phyloP scores from a whole-genome alignment of 2,888 invertebrate genomes.

The Drosophila greeni region DNA sequence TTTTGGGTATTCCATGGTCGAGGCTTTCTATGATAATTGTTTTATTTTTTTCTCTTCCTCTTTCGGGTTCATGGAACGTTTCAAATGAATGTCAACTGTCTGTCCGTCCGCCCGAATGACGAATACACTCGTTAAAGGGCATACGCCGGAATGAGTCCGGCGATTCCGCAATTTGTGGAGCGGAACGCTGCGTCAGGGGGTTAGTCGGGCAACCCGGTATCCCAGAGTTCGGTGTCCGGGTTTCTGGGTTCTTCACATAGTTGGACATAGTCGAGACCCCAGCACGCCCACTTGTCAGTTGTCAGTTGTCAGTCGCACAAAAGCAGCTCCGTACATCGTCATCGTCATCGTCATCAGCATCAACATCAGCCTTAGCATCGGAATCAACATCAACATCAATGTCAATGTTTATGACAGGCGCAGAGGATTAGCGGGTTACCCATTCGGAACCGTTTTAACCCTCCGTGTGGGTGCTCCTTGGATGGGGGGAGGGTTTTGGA shows the following conservation, averaged over 20 bases:
- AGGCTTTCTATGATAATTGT: not conserved
- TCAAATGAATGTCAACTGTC: constrained; percentile 70
- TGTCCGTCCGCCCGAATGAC: constrained; percentile 67
- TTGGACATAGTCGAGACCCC: constrained; percentile 54
- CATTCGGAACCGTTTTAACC: constrained; percentile 60
- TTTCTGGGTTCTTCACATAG: constrained; percentile 28
- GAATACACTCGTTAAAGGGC: constrained; percentile 72
- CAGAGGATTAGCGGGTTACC: constrained; percentile 69
- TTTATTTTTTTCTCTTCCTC: constrained; percentile 10
- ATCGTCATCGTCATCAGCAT: constrained; percentile 46
- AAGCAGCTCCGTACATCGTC: constrained; percentile 36
- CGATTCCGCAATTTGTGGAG: constrained; percentile 56
- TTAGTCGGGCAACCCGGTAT: constrained; percentile 25
- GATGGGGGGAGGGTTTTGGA: constrained; percentile 7
- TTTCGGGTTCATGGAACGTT: constrained; percentile 57
- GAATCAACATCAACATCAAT: constrained; percentile 64
- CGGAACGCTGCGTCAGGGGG: constrained; percentile 52
- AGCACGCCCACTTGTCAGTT: constrained; percentile 71
- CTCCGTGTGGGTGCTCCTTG: constrained; percentile 25
- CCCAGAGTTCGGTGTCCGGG: not conserved
- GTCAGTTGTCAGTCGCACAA: constrained; percentile 53
- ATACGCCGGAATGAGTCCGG: constrained; percentile 66
- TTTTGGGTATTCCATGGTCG: not conserved
- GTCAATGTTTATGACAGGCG: constrained; percentile 74
- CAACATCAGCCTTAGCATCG: constrained; percentile 44